These are phyloP conservation scores for Nymphalis c-album DNA, from an alignment of 2,888 invertebrate species.

Conservation along the genomic window DNA sequence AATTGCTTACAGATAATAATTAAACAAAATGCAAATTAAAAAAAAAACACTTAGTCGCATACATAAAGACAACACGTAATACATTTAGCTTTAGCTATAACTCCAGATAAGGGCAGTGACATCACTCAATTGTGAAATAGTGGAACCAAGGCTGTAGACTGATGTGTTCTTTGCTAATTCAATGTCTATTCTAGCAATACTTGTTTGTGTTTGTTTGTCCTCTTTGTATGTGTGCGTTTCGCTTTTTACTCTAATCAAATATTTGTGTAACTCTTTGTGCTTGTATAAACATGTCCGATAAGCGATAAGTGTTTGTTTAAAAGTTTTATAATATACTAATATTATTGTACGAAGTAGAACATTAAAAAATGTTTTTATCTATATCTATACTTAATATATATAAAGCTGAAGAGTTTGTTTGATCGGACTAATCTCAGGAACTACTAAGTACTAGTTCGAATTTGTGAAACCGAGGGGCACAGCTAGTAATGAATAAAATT, in stretches of 20 bases:
- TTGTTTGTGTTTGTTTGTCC: constrained; percentile 9
- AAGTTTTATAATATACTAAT: background rate
- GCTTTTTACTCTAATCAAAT: constrained; percentile 4
- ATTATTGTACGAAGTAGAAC: no score
- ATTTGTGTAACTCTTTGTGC: background rate
- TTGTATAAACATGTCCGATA: background rate
- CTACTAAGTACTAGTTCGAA: no score
- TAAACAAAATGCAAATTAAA: no score
- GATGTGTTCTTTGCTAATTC: constrained; percentile 21
- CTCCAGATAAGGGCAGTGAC: constrained; percentile 31
- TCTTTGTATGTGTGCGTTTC: background rate
- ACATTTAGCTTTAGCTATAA: constrained; percentile 14
- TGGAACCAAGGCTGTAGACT: constrained; percentile 21
- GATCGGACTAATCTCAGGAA: no score
- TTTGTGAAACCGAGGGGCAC: no score
- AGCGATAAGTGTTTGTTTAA: constrained; percentile 4
- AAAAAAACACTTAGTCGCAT: background rate
- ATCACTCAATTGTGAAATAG: constrained; percentile 30
- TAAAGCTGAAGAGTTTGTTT: no score
- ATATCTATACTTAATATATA: no score
- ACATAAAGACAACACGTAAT: background rate
- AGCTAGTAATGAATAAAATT: no score
- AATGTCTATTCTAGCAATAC: constrained; percentile 15
- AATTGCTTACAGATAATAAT: no score
- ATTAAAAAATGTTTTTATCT: no score